Evolutionary conservation across 2,113 vertebrate species (phyloP), one percentile per base, ranked within the genome.

Genomic region (Pedionomus torquatus): DNA sequence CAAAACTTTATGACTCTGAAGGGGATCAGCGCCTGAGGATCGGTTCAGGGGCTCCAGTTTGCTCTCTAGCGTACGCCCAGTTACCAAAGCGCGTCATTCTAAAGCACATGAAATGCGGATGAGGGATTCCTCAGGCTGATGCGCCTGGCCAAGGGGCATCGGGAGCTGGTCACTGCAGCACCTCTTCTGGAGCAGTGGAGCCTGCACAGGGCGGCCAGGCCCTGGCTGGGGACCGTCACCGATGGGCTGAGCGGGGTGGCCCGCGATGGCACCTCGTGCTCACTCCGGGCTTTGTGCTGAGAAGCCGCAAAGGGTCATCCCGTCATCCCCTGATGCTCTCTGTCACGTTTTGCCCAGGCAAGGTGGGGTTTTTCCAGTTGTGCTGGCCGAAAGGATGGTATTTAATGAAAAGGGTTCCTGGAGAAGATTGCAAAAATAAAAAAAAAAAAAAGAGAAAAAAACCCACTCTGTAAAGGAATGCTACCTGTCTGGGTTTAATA

Each of bases 181-280:
- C 16, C 57, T 26, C 19, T 43, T 13, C 76, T 66, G 12, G 9
- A 19, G 66, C 49, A 11, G 8, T 0, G 57, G 58, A 44, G 8
- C 12, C 23, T 4, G 39, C 48, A 3, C 9, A 2, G 3, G 21
- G 26, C 13, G 28, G 8, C 1, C 31, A 30, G 51, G 58, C 57
- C 2, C 28, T 49, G 2, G 2, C 60, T 3, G 26, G 51, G 35
- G 9, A 7, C 20, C 9, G 1, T 8, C 3, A 44, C 39, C 15
- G 5, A 6, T 0, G 1, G 41, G 41, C 49, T 33, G 35, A 30
- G 51, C 4, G 2, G 17, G 31, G 25, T 3, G 20, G 30, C 15
- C 35, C 5, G 3, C 7, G 33, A 1, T 0, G 31, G 52, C 13
- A 52, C 37, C 75, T 12, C 1, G 25, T 5, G 33, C 23, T 17